A percentile compares a stretch with the other conserved stretches of the same genome.
Evolutionary conservation across 1,140 invertebrate genomes (phyloP).

Genomic region (Calosoma granatense): DNA sequence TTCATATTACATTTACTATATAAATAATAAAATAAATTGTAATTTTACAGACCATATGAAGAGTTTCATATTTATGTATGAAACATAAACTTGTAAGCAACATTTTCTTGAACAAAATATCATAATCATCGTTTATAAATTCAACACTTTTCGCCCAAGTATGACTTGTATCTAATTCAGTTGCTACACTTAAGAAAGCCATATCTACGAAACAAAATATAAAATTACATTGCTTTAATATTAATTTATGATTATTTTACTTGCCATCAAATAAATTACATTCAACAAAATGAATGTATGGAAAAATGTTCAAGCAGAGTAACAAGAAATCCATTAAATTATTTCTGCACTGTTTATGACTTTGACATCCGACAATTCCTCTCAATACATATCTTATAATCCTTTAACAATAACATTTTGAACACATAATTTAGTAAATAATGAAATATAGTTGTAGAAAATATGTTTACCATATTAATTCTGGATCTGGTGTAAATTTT

Average conservation of each 20-base stretch:
- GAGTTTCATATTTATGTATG: neutral
- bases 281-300: neutral
- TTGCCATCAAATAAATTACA: neutral
- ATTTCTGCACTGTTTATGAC: neutral
- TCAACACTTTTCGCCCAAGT: neutral
- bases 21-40: neutral
- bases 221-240: neutral
- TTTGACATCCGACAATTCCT: neutral
- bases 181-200: neutral
- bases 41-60: neutral
- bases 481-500: neutral
- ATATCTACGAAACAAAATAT: neutral
- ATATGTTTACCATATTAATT: neutral
- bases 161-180: neutral
- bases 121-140: neutral
- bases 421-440: neutral
- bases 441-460: neutral
- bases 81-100: neutral
- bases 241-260: neutral
- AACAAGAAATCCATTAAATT: neutral
- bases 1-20: no score
- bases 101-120: constrained; percentile 1
- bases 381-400: neutral
- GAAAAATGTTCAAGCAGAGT: neutral
- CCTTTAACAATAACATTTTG: neutral